Conservation (phyloP, 2,888 invertebrate species). For the Rotaria magnacalcarata region DNA sequence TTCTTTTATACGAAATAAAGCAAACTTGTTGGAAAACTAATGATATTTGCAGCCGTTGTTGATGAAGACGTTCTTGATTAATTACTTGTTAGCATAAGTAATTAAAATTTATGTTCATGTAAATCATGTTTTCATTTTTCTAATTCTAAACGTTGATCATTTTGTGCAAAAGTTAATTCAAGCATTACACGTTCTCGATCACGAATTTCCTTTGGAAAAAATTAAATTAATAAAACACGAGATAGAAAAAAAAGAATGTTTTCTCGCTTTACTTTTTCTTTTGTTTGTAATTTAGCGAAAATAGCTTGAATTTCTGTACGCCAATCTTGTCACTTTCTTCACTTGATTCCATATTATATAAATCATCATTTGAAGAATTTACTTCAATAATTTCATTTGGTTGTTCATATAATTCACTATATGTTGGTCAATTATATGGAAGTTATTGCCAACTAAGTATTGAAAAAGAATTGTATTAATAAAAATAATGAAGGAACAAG, state of each 20-base stretch:
- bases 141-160: constrained; percentile 3
- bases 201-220: constrained; percentile 20
- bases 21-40: not conserved
- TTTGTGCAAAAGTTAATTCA: not conserved
- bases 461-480: not conserved
- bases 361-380: constrained; percentile 80
- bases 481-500: not conserved
- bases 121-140: not conserved
- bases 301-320: constrained; percentile 87
- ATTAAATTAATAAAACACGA: not conserved
- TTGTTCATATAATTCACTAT: constrained; percentile 75
- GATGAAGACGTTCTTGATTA: not conserved
- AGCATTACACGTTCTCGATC: not conserved
- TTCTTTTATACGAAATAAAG: no score
- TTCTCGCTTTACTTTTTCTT: constrained; percentile 99
- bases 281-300: constrained; percentile 80
- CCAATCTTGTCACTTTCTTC: constrained; percentile 89
- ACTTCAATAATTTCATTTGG: constrained; percentile 77
- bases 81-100: not conserved
- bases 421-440: constrained; percentile 80
- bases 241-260: no score
- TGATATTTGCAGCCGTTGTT: not conserved
- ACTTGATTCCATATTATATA: constrained; percentile 66
- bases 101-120: constrained; percentile 4
- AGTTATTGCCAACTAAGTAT: constrained; percentile 78